These are phyloP conservation scores for Platycercus adscitus DNA, from an alignment of 2,113 vertebrate species.

Conservation along the genomic window DNA sequence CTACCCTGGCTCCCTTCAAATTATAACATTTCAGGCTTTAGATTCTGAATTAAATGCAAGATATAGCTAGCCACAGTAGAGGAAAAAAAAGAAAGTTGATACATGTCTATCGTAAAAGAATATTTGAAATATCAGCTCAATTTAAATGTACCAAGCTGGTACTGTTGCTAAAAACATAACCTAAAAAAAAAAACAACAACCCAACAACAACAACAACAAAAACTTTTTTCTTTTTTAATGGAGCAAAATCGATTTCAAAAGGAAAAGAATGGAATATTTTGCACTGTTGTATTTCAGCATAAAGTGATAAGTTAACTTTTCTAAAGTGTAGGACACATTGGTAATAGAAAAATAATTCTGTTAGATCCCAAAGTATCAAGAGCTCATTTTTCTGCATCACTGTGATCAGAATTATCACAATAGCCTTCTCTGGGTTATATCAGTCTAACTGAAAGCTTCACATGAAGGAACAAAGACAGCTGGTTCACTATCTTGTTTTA, in stretches of 20 bases:
- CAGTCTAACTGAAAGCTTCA: not conserved
- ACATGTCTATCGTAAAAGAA: not conserved
- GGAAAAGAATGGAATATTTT: not conserved
- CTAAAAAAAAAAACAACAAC: not conserved
- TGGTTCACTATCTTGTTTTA: not conserved
- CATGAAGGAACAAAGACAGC: not conserved
- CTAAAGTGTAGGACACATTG: not conserved
- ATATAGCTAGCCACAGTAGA: not conserved
- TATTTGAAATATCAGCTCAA: not conserved
- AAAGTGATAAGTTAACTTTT: not conserved
- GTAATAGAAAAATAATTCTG: not conserved
- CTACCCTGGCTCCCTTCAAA: not conserved
- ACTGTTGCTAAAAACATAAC: not conserved
- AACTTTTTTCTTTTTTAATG: not conserved
- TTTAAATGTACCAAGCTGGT: not conserved
- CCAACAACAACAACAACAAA: too few relatives aligned
- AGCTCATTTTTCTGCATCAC: not conserved
- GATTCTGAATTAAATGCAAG: not conserved
- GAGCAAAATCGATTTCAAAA: not conserved
- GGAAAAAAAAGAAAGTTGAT: not conserved
- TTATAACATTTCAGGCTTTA: not conserved
- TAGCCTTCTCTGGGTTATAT: not conserved
- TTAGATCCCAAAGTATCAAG: not conserved
- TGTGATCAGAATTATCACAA: not conserved
- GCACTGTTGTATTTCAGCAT: not conserved